phyloP scores from a whole-genome alignment of 2,113 vertebrate species.

The Pseudolaguvia tuberculata region DNA sequence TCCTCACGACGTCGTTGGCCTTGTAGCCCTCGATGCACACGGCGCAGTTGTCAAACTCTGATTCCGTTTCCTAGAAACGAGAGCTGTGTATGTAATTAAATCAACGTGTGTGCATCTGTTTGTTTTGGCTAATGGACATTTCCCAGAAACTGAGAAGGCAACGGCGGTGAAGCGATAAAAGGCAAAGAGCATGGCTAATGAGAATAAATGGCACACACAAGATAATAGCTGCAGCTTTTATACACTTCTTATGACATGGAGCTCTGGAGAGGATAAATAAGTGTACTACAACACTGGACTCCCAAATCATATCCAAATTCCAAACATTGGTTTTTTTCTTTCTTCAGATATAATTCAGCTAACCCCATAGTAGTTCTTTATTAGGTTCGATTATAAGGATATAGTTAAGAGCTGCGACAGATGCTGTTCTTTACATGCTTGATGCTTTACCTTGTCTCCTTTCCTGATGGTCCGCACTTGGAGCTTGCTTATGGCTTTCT shows the following conservation, averaged over 20 bases:
- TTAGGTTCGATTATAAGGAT: background rate
- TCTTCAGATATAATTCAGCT: too few relatives aligned
- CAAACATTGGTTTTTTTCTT: background rate
- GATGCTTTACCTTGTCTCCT: conserved; percentile 90
- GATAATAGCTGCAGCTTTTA: background rate
- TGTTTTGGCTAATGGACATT: conserved; percentile 31
- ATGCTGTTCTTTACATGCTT: background rate
- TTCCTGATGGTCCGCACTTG: conserved; percentile 93
- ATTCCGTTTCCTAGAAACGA: conserved; percentile 84
- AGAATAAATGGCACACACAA: conserved; percentile 22
- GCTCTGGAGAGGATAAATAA: background rate
- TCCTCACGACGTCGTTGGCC: conserved; percentile 88
- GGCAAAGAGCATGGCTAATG: conserved; percentile 20
- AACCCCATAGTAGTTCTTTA: too few relatives aligned
- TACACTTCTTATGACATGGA: background rate
- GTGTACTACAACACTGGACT: background rate
- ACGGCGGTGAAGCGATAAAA: conserved; percentile 20
- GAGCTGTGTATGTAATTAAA: conserved; percentile 27
- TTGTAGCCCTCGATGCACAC: conserved; percentile 98
- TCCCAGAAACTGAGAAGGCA: conserved; percentile 16
- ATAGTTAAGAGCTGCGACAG: background rate
- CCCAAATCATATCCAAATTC: background rate
- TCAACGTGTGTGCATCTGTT: conserved; percentile 1
- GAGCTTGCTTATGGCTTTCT: conserved; percentile 96
- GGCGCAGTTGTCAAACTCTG: conserved; percentile 96